Base-by-base conservation (phyloP, 2,888 invertebrate genomes). In the Terebella lapidaria region DNA sequence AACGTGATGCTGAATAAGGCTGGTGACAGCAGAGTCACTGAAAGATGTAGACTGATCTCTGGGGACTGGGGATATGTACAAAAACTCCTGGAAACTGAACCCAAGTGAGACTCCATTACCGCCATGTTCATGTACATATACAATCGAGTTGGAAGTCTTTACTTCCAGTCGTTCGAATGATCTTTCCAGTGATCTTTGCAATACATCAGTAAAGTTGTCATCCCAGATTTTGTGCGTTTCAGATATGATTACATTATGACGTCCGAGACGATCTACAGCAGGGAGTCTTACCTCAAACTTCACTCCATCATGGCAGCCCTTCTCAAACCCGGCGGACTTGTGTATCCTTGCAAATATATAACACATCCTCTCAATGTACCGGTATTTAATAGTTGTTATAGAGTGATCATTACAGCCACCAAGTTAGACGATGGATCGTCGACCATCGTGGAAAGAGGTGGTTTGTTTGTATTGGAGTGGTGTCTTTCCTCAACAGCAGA, bases 241-340 rank as follows among this genome's bases (percentile, higher is more conserved):
- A 86, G 86, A 68, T 96, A 88, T 83, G 92, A 96, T 78, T 74
- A 88, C 3, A 94, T 96, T 71, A 82, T 96, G 20, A 90, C 94
- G 4, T 90, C 92, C 20, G 96, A 96, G 83, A 96, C 96, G 0
- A 94, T 96, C 75, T 84, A 84, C 71, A 94, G 93, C 81, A 81
- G 86, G 46, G 81, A 84, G 1, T 92, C 91, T 81, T 90, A 95
- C 75, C 73, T 81, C 26, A 92, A 92, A 76, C 82, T 97, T 0
- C 83, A 89, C 57, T 75, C 85, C 49, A 80, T 91, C 25, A 88
- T 94, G 71, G 82, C 85, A 71, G 79, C 83, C 49, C 84, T 85
- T 69, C 81, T 91, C 54, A 86, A 84, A 67, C 76, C 79, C 59
- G 74, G 80, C 77, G 94, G 92, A 46, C 73, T 76, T 51, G 83